Base-by-base conservation (phyloP, 2,888 invertebrate genomes). In the Polymixis flavicincta region DNA sequence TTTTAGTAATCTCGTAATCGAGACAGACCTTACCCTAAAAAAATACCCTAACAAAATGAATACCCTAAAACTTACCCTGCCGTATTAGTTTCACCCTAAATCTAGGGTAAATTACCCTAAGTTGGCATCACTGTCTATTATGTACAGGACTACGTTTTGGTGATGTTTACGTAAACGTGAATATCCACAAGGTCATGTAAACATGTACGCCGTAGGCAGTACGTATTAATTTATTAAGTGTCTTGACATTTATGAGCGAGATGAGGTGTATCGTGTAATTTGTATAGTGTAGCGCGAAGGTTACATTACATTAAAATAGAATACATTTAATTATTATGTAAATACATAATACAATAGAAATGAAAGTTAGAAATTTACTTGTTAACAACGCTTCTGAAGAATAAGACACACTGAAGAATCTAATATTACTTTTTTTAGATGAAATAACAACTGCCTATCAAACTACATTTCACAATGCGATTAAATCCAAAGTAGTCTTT, bases 211-310 rank as follows among this genome's bases (percentile, higher is more conserved):
- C 17, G 25, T 8, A 32, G 63, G 54, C 22, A 52, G 32, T 71
- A 70, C 13, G 28, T 55, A 66, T 64, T 84, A 82, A 82, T 82
- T 81, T 72, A 59, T 84, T 85, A 76, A 85, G 71, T 76, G 82
- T 64, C 32, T 64, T 71, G 76, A 76, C 71, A 69, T 72, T 76
- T 82, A 81, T 19, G 42, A 54, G 52, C 22, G 22, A 54, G 52
- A 64, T 59, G 55, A 19, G 74, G 54, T 52, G 37, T 60, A 60
- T 17, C 59, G 52, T 17, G 42, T 70, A 22, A 60, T 54, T 72
- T 2, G 11, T 68, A 45, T 59, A 32, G 8, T 32, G n/a, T 9
- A 71, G 54, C 48, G 45, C 0, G 19, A 1, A 55, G 54, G 55
- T 22, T 45, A 25, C 7, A 50, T 55, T 48, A 48, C 5, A 76